Conservation (phyloP, 2,113 vertebrate genomes). For the Pterocles gutturalis region DNA sequence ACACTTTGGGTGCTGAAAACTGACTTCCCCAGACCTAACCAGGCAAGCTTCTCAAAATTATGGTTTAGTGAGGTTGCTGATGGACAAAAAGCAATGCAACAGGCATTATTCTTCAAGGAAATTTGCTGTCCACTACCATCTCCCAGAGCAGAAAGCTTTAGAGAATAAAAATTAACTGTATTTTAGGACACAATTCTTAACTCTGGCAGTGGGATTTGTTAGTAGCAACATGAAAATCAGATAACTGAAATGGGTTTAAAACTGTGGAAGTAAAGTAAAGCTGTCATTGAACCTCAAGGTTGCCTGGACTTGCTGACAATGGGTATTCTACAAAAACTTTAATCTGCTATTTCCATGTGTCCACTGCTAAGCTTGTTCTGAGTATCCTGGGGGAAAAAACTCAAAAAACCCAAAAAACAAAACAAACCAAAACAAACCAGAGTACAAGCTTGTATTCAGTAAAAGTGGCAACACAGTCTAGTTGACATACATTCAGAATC, state of each 20-base stretch:
- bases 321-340: neutral
- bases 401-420: neutral
- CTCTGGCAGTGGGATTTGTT: neutral
- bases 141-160: neutral
- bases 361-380: neutral
- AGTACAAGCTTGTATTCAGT: neutral
- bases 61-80: neutral
- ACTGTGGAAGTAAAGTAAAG: neutral
- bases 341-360: neutral
- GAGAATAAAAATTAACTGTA: neutral
- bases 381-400: neutral
- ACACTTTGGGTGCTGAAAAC: neutral
- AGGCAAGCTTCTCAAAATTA: neutral
- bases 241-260: neutral
- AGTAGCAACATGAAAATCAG: neutral
- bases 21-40: neutral
- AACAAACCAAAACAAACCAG: neutral
- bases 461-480: neutral
- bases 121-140: neutral
- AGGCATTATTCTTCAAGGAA: neutral
- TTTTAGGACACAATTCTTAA: neutral
- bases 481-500: neutral
- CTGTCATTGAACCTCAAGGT: neutral
- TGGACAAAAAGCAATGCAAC: neutral
- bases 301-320: neutral